phyloP scores from a whole-genome alignment of 2,113 vertebrate genomes.

The Anhinga rufa region DNA sequence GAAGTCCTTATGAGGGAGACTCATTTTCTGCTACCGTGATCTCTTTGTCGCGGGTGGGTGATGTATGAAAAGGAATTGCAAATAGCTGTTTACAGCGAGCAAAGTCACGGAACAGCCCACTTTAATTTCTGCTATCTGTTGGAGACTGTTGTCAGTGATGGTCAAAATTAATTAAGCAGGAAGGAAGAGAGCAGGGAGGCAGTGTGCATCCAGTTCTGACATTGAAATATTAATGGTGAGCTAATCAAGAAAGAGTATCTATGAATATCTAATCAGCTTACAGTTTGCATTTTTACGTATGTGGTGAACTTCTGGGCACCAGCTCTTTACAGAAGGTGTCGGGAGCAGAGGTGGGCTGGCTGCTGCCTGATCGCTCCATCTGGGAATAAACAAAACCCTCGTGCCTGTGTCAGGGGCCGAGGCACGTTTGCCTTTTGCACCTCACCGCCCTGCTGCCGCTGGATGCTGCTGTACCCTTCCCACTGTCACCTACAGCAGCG shows the following conservation, averaged over 20 bases:
- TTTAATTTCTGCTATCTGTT: slow-evolving; percentile 59
- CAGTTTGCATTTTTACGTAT: slow-evolving; percentile 37
- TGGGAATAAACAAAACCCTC: slow-evolving; percentile 8
- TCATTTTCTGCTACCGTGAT: slow-evolving; percentile 54
- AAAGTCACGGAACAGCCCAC: slow-evolving; percentile 49
- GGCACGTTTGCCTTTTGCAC: neutral
- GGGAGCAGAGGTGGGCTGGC: neutral
- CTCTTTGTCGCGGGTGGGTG: slow-evolving; percentile 48
- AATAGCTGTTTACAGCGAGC: slow-evolving; percentile 59
- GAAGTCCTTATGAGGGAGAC: slow-evolving; percentile 10
- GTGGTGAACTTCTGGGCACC: slow-evolving; percentile 11
- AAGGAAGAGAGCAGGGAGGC: slow-evolving; percentile 50
- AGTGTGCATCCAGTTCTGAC: slow-evolving; percentile 31
- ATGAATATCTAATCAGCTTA: slow-evolving; percentile 57
- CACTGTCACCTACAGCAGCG: neutral
- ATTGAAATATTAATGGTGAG: slow-evolving; percentile 61
- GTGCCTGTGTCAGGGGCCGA: neutral
- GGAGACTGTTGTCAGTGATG: slow-evolving; percentile 22
- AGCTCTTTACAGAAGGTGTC: neutral
- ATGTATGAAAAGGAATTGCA: slow-evolving; percentile 61
- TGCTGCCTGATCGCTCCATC: neutral
- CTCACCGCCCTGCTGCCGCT: neutral
- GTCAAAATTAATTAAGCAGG: slow-evolving; percentile 68
- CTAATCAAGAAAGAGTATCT: slow-evolving; percentile 57
- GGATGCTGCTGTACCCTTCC: neutral